Evolutionary conservation across 2,797 vertebrate genomes (phyloP).

Genomic region (Cygnus olor): DNA sequence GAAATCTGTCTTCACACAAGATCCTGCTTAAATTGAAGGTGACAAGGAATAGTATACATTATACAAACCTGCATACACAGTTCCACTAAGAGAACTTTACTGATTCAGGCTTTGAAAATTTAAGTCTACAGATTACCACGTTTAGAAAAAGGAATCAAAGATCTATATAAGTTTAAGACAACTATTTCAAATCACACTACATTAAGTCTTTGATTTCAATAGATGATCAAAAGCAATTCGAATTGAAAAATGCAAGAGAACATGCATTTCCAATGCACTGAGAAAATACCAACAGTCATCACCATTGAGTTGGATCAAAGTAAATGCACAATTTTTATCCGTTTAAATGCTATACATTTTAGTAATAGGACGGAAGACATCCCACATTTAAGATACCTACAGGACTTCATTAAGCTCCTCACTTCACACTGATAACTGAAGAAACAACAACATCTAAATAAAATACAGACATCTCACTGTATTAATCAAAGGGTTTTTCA

Average conservation of each 20-base stretch:
- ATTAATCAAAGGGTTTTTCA: not conserved
- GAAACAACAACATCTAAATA: not conserved
- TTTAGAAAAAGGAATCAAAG: not conserved
- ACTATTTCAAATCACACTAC: not conserved
- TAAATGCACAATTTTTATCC: not conserved
- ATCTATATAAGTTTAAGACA: not conserved
- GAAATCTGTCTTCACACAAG: not conserved
- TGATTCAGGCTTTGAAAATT: not conserved
- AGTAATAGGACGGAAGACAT: not conserved
- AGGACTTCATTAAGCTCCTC: slow-evolving; percentile 12
- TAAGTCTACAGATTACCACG: not conserved
- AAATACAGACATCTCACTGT: not conserved
- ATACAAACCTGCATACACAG: not conserved
- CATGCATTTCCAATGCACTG: not conserved
- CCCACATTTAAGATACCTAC: not conserved
- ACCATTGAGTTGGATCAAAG: not conserved
- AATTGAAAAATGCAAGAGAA: not conserved
- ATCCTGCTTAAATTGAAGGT: not conserved
- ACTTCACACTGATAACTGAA: not conserved
- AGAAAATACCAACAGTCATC: not conserved
- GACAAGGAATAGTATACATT: not conserved
- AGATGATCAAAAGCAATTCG: not conserved
- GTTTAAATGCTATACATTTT: slow-evolving; percentile 2
- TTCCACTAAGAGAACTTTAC: not conserved
- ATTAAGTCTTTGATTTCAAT: not conserved